Conservation (phyloP, 2,888 invertebrate genomes). For the Spodoptera exigua region DNA sequence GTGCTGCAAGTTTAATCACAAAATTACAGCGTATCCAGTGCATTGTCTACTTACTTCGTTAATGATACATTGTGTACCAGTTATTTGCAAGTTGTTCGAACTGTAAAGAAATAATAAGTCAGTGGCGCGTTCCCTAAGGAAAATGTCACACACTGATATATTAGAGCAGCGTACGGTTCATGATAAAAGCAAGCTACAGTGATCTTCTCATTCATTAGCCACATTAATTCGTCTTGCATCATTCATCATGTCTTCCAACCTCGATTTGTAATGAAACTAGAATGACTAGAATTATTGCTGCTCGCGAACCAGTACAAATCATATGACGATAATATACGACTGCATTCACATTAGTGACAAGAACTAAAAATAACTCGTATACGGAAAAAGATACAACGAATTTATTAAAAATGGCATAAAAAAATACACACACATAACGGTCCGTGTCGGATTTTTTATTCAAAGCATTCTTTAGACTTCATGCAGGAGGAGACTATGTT, state of each 20-base stretch:
- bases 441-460: neutral
- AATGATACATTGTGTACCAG: constrained; percentile 10
- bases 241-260: constrained; percentile 44
- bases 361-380: constrained; percentile 29
- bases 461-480: neutral
- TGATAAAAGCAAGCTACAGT: constrained; percentile 26
- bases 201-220: constrained; percentile 49
- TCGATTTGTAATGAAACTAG: constrained; percentile 38
- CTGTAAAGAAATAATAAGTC: constrained; percentile 11
- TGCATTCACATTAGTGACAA: constrained; percentile 35
- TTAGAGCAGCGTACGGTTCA: constrained; percentile 14
- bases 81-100: constrained; percentile 15
- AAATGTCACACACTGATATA: constrained; percentile 11
- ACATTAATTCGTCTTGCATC: constrained; percentile 47
- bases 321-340: constrained; percentile 34
- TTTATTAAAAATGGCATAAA: constrained; percentile 17
- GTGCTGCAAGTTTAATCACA: constrained; percentile 11
- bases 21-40: constrained; percentile 13
- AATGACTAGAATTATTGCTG: constrained; percentile 42
- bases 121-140: constrained; percentile 5
- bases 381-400: constrained; percentile 18
- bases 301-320: constrained; percentile 24
- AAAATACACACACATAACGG: constrained; percentile 9
- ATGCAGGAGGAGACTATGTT: too few species aligned
- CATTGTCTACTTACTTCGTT: constrained; percentile 3